A percentile compares a stretch with the other conserved stretches of the same genome.
phyloP scores from a whole-genome alignment of 2,888 invertebrate genomes.

The Papilio protenor region DNA sequence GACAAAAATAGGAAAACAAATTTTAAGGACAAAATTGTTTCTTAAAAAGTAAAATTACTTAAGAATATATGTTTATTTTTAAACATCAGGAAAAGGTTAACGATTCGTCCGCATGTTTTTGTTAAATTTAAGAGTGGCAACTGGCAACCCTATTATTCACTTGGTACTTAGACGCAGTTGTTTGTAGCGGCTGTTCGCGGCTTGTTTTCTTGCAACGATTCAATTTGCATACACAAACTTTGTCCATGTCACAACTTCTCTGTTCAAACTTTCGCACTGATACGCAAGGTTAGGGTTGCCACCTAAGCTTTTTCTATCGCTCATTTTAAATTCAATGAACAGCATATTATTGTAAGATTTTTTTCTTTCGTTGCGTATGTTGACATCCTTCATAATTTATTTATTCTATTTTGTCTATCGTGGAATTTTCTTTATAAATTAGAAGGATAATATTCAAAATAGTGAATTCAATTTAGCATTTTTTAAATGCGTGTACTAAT shows the following conservation, averaged over 20 bases:
- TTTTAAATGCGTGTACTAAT: no score
- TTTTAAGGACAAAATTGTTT: background rate
- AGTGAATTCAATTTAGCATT: no score
- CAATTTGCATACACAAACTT: constrained; percentile 35
- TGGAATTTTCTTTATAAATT: background rate
- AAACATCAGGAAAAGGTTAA: no score
- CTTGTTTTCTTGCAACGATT: constrained; percentile 22
- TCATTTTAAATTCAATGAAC: no score
- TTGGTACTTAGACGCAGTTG: background rate
- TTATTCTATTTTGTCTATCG: no score
- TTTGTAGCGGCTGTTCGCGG: background rate
- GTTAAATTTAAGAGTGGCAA: background rate
- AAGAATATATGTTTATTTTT: background rate
- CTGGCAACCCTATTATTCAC: constrained; percentile 2
- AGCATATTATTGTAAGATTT: no score
- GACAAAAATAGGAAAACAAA: background rate
- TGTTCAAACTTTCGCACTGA: constrained; percentile 28
- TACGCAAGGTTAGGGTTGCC: constrained; percentile 30
- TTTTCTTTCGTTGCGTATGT: background rate
- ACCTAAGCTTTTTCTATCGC: background rate
- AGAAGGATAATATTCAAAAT: no score
- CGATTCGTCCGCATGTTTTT: background rate
- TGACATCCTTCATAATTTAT: background rate
- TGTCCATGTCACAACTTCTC: constrained; percentile 24
- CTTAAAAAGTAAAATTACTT: background rate